These are phyloP conservation scores for Engystomops pustulosus DNA, from an alignment of 2,113 vertebrate genomes.

Conservation along the genomic window DNA sequence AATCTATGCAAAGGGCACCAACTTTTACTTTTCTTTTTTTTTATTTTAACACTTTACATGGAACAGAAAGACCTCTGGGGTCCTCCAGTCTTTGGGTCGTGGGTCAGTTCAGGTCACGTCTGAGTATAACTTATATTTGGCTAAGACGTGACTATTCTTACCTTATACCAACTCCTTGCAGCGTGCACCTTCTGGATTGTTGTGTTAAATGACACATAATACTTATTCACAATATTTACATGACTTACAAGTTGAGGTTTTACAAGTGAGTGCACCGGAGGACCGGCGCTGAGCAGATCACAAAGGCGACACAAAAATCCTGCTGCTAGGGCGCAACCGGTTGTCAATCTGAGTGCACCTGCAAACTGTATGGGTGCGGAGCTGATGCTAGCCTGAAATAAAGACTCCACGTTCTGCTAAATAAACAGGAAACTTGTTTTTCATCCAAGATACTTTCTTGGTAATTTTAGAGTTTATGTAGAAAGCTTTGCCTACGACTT, in stretches of 20 bases:
- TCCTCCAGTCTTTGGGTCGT: no score
- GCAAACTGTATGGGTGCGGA: slow-evolving; percentile 5
- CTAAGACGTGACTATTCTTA: not conserved
- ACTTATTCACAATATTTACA: slow-evolving; percentile 26
- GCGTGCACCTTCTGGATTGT: not conserved
- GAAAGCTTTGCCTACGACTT: no score
- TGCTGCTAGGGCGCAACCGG: not conserved
- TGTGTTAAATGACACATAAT: not conserved
- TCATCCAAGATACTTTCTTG: not conserved
- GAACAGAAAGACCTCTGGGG: no score
- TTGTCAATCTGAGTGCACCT: slow-evolving; percentile 27
- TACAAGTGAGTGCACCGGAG: not conserved
- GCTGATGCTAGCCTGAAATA: not conserved
- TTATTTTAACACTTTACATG: no score
- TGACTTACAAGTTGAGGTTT: not conserved
- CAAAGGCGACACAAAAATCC: not conserved
- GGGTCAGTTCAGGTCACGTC: not conserved
- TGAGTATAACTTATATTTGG: not conserved
- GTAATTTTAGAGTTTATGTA: not conserved
- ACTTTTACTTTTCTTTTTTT: no score
- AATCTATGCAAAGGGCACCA: no score
- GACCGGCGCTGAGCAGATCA: not conserved
- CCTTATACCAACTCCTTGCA: not conserved
- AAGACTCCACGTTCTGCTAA: not conserved
- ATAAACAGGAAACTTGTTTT: not conserved